These are phyloP conservation scores for Parnassius glacialis DNA, from an alignment of 2,888 invertebrate species.

Conservation along the genomic window DNA sequence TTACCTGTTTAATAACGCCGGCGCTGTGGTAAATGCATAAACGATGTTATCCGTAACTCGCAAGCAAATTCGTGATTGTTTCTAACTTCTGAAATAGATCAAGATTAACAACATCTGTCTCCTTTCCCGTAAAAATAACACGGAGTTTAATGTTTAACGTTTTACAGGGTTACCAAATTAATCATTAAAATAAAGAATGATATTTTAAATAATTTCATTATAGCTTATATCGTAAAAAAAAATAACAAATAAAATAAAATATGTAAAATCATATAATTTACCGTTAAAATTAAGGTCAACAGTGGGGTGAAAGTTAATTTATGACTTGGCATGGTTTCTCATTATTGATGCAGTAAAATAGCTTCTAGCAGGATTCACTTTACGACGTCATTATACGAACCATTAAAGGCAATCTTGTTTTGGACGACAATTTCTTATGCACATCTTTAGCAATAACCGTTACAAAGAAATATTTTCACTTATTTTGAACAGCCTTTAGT, in stretches of 20 bases:
- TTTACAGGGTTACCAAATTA: too few relatives aligned
- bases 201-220: too few relatives aligned
- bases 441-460: constrained; percentile 72
- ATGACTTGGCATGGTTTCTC: constrained; percentile 40
- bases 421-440: constrained; percentile 69
- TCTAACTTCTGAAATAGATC: constrained; percentile 28
- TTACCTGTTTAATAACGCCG: constrained; percentile 51
- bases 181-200: too few relatives aligned
- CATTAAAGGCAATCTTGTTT: constrained; percentile 71
- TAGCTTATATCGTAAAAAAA: too few relatives aligned
- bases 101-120: constrained; percentile 3
- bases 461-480: constrained; percentile 52
- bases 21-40: constrained; percentile 57
- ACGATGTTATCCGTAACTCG: constrained; percentile 58
- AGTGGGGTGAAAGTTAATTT: too few relatives aligned
- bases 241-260: too few relatives aligned
- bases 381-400: constrained; percentile 73
- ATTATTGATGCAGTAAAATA: constrained; percentile 62
- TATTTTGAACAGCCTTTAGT: neutral
- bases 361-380: constrained; percentile 67
- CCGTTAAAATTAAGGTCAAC: too few relatives aligned
- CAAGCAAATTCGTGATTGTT: constrained; percentile 28
- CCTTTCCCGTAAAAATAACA: too few relatives aligned
- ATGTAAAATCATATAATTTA: too few relatives aligned
- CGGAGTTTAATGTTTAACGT: too few relatives aligned